Evolutionary conservation across 2,113 vertebrate species (phyloP).

Genomic region (Caloenas nicobarica): DNA sequence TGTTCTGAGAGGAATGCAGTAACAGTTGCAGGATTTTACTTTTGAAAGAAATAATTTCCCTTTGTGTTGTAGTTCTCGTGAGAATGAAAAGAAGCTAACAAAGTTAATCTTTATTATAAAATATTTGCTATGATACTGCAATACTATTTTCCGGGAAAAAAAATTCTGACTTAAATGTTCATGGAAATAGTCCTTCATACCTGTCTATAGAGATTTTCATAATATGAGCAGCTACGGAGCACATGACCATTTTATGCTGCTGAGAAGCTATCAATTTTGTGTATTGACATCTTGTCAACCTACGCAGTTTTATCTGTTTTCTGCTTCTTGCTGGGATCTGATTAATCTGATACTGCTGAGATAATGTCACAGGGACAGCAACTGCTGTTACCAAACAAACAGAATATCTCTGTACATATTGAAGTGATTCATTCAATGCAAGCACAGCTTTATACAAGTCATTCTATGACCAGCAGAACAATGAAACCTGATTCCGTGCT

Average conservation of each 20-base stretch:
- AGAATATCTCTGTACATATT: not conserved
- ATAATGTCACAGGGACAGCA: slow-evolving; percentile 20
- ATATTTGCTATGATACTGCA: not conserved
- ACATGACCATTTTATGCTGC: not conserved
- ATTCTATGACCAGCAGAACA: not conserved
- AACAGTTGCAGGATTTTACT: not conserved
- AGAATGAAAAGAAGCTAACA: not conserved
- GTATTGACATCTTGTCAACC: slow-evolving; percentile 29
- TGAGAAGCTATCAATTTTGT: not conserved
- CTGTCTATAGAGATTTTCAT: not conserved
- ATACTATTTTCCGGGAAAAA: slow-evolving; percentile 5
- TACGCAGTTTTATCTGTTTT: not conserved
- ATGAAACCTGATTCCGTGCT: not conserved
- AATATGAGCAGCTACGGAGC: not conserved
- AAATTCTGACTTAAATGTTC: not conserved
- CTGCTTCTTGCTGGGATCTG: not conserved
- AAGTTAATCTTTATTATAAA: not conserved
- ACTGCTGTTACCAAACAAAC: slow-evolving; percentile 38
- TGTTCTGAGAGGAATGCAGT: not conserved
- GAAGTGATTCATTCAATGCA: not conserved
- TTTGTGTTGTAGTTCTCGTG: not conserved
- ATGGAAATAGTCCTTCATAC: not conserved
- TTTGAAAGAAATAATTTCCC: not conserved
- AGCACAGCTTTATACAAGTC: not conserved
- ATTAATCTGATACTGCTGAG: slow-evolving; percentile 15